Evolutionary conservation across 2,113 vertebrate genomes (phyloP).

Genomic region (Pterocles burchelli): DNA sequence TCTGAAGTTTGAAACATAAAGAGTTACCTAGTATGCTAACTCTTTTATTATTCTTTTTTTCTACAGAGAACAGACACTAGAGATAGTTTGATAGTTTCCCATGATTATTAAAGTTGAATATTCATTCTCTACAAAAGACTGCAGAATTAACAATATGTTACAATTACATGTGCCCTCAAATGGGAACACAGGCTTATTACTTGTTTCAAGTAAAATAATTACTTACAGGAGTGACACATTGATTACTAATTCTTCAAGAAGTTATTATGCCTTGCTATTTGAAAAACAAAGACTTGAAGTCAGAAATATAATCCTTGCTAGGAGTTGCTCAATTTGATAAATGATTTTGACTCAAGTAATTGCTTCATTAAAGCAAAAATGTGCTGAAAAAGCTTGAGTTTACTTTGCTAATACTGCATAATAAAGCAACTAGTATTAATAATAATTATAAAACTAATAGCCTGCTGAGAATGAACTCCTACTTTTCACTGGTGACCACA

Average conservation of each 20-base stretch:
- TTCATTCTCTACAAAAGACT: slow-evolving; percentile 47
- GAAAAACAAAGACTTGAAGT: slow-evolving; percentile 60
- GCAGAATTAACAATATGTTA: slow-evolving; percentile 57
- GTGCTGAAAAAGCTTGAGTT: slow-evolving; percentile 46
- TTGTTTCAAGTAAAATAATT: slow-evolving; percentile 63
- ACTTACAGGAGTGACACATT: slow-evolving; percentile 57
- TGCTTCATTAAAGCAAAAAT: slow-evolving; percentile 61
- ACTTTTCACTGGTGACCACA: slow-evolving; percentile 15
- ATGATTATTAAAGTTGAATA: slow-evolving; percentile 50
- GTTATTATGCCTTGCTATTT: slow-evolving; percentile 62
- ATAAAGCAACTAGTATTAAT: slow-evolving; percentile 53
- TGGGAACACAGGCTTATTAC: slow-evolving; percentile 59
- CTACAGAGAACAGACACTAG: not conserved
- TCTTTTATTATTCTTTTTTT: not conserved
- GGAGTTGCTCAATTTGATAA: slow-evolving; percentile 59
- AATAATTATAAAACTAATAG: slow-evolving; percentile 55
- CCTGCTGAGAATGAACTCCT: slow-evolving; percentile 18
- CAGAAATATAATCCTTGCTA: slow-evolving; percentile 56
- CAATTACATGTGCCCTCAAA: slow-evolving; percentile 52
- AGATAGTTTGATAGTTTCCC: slow-evolving; percentile 44
- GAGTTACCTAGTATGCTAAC: not conserved
- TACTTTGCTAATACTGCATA: slow-evolving; percentile 45
- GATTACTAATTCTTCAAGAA: slow-evolving; percentile 57
- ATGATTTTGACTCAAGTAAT: slow-evolving; percentile 67
- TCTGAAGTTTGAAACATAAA: slow-evolving; percentile 23